Conservation (phyloP, 2,888 invertebrate genomes). For the Itoplectis maculator region DNA sequence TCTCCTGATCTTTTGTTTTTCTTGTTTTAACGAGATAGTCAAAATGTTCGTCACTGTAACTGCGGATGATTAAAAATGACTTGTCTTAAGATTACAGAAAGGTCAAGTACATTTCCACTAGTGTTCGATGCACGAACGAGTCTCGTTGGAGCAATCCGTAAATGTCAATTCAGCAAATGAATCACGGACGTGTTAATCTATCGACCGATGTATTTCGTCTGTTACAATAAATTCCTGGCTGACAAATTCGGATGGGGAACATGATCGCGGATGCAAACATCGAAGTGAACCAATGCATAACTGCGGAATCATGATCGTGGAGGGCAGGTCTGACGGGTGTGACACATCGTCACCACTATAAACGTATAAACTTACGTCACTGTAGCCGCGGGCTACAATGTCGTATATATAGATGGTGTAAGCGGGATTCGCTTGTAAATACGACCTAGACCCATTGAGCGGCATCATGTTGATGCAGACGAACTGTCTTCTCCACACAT, state of each 20-base stretch:
- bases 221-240: too few species aligned
- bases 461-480: conserved; percentile 3
- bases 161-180: too few species aligned
- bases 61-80: too few species aligned
- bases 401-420: conserved; percentile 38
- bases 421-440: conserved; percentile 56
- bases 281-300: background rate
- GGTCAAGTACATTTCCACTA: too few species aligned
- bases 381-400: conserved; percentile 65
- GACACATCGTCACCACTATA: conserved; percentile 80
- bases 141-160: too few species aligned
- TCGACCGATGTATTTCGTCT: too few species aligned
- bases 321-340: conserved; percentile 55
- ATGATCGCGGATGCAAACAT: conserved; percentile 22
- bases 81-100: too few species aligned
- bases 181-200: too few species aligned
- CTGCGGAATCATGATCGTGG: conserved; percentile 31
- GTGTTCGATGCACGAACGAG: too few species aligned
- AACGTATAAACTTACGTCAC: conserved; percentile 82
- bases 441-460: conserved; percentile 53
- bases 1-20: background rate
- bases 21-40: too few species aligned
- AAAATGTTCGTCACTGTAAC: too few species aligned
- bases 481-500: background rate
- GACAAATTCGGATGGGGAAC: too few species aligned